These are phyloP conservation scores for Eulemur mongoz DNA, from an alignment of 2,797 vertebrate genomes.

Conservation along the genomic window DNA sequence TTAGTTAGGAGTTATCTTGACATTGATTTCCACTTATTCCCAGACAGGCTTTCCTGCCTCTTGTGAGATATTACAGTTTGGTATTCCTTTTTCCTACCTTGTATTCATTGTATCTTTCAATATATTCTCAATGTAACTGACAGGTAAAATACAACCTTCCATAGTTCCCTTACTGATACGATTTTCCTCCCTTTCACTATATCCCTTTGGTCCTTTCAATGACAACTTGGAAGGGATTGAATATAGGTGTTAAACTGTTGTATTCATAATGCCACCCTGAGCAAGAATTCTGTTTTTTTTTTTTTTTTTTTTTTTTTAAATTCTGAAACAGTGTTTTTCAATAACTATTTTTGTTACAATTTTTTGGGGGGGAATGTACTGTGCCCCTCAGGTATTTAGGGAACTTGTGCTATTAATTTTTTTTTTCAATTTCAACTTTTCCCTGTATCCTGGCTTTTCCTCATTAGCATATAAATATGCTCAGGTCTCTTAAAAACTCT, in stretches of 20 bases:
- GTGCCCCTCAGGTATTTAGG: background rate
- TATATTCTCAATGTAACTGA: background rate
- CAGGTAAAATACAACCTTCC: background rate
- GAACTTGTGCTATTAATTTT: background rate
- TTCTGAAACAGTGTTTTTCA: background rate
- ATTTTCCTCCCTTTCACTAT: background rate
- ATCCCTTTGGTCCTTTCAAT: background rate
- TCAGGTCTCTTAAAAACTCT: background rate
- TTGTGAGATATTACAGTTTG: background rate
- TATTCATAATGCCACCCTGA: background rate
- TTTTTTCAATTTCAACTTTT: background rate
- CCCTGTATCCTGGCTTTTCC: background rate
- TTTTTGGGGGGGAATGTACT: background rate
- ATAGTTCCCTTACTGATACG: background rate
- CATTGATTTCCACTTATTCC: background rate
- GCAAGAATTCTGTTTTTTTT: background rate
- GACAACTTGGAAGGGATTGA: slow-evolving; percentile 19
- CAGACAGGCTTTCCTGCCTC: background rate
- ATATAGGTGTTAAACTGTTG: background rate
- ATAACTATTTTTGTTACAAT: background rate
- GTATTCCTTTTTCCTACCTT: background rate
- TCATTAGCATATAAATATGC: background rate
- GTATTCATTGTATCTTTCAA: background rate
- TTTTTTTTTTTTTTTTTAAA: background rate
- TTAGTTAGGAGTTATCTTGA: background rate